Conservation (phyloP, 1,140 invertebrate species). For the Dendroctonus ponderosae region DNA sequence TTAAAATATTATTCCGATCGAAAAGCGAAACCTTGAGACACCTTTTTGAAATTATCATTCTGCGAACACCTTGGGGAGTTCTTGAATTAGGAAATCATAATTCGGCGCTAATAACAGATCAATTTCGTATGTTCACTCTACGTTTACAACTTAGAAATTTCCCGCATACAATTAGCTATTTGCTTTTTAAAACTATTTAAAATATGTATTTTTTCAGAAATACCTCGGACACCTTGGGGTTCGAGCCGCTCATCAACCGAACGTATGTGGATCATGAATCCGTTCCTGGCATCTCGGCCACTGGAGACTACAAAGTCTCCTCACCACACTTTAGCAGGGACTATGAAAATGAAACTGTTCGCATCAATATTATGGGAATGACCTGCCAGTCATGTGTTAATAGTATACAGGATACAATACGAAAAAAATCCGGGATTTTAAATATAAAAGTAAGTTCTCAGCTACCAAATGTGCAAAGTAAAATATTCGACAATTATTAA, state of each 20-base stretch:
- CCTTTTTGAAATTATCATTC: too few species aligned
- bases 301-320: slow-evolving; percentile 35
- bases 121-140: too few species aligned
- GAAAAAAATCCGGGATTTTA: slow-evolving; percentile 59
- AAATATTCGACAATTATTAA: not conserved
- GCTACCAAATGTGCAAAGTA: not conserved
- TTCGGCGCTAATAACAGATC: too few species aligned
- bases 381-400: slow-evolving; percentile 80
- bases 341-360: slow-evolving; percentile 33
- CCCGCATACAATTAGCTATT: too few species aligned
- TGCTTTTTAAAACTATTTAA: too few species aligned
- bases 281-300: slow-evolving; percentile 29
- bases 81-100: too few species aligned
- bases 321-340: not conserved
- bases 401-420: slow-evolving; percentile 68
- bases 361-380: slow-evolving; percentile 72
- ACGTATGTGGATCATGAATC: slow-evolving; percentile 33
- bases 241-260: slow-evolving; percentile 42
- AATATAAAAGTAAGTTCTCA: slow-evolving; percentile 60
- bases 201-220: too few species aligned
- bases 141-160: too few species aligned
- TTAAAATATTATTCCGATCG: too few species aligned
- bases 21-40: too few species aligned
- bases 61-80: too few species aligned
- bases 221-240: slow-evolving; percentile 43